These are phyloP conservation scores for Spatula versicolor DNA, from an alignment of 2,797 vertebrate genomes.

Conservation along the genomic window DNA sequence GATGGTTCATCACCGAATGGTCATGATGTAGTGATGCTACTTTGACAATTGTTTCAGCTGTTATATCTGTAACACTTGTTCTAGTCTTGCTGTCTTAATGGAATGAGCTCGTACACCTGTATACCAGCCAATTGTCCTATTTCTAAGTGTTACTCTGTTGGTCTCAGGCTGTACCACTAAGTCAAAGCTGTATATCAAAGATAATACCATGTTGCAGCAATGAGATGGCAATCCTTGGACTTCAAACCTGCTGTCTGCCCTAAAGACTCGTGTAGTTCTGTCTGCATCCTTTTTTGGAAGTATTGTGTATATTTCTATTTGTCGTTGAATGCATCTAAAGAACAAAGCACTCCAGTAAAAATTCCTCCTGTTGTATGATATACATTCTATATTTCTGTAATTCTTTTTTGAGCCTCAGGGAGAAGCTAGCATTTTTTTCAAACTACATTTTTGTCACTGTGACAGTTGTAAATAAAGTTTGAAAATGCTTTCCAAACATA, in stretches of 20 bases:
- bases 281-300: conserved; percentile 73
- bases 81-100: conserved; percentile 75
- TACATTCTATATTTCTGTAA: conserved; percentile 86
- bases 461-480: conserved; percentile 99
- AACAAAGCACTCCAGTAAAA: conserved; percentile 83
- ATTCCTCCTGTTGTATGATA: conserved; percentile 84
- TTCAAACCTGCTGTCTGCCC: conserved; percentile 71
- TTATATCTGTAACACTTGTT: conserved; percentile 71
- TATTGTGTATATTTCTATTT: conserved; percentile 82
- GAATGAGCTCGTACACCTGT: conserved; percentile 78
- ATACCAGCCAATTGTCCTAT: conserved; percentile 66
- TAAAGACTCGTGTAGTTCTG: conserved; percentile 75
- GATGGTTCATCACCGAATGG: background rate
- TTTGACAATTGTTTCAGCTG: conserved; percentile 66
- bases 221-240: conserved; percentile 56
- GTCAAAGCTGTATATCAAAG: conserved; percentile 68
- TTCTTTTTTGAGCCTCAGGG: conserved; percentile 98
- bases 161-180: conserved; percentile 57
- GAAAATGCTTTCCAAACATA: conserved; percentile 89
- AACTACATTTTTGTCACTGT: conserved; percentile 91
- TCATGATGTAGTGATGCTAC: conserved; percentile 51
- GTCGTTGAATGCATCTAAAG: conserved; percentile 77
- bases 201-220: conserved; percentile 48
- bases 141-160: conserved; percentile 63
- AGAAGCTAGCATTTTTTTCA: conserved; percentile 91